Percentiles rank a stretch among this genome's conserved stretches.
These are phyloP conservation scores for Pseudomyrmex pallidus DNA, from an alignment of 1,140 invertebrate genomes.

Conservation along the genomic window DNA sequence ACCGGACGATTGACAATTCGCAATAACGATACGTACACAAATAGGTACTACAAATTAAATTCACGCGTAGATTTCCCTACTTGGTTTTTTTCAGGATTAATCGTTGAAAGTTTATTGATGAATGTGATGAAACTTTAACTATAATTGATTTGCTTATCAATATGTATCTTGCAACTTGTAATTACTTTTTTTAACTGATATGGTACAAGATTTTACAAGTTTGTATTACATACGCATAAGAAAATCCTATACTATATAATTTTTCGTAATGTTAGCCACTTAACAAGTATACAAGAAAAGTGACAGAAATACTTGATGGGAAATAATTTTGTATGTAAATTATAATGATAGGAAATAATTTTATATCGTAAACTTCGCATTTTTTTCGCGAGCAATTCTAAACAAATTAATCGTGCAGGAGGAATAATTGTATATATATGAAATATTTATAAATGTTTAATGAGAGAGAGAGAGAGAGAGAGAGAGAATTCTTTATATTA, in stretches of 20 bases:
- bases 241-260: no score
- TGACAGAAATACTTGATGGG: background rate
- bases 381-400: background rate
- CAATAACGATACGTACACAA: background rate
- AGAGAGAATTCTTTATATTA: background rate
- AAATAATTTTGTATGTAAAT: background rate
- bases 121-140: background rate
- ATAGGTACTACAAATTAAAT: no score
- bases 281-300: background rate
- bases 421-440: background rate
- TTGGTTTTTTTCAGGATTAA: background rate
- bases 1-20: constrained; percentile 31
- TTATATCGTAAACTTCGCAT: background rate
- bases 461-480: no score
- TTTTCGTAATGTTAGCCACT: background rate
- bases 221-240: no score
- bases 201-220: no score
- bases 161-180: background rate
- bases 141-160: background rate
- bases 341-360: background rate
- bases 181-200: background rate
- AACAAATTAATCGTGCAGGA: background rate
- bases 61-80: background rate
- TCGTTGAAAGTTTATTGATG: background rate
- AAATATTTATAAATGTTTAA: background rate